Conservation (phyloP, 2,797 vertebrate genomes). For the Pseudopleuronectes americanus region DNA sequence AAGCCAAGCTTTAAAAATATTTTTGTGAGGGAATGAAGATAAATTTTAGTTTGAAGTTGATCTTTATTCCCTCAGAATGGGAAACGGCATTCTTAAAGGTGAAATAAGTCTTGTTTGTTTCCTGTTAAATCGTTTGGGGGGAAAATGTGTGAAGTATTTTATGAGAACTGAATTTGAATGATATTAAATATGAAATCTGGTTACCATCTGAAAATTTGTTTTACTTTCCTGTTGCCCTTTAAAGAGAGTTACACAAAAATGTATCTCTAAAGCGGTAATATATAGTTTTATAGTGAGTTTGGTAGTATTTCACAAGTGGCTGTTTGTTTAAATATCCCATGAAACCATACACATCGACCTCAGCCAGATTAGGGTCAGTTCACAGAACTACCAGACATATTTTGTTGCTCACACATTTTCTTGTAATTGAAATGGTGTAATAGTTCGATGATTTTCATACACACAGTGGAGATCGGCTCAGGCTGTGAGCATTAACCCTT, state of each 20-base stretch:
- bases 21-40: slow-evolving; percentile 69
- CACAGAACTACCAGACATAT: background rate
- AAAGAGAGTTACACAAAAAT: too few species aligned
- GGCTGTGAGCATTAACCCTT: background rate
- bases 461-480: background rate
- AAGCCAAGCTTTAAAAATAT: slow-evolving; percentile 74
- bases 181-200: slow-evolving; percentile 76
- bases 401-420: background rate
- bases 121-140: slow-evolving; percentile 57
- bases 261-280: too few species aligned
- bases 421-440: slow-evolving; percentile 1
- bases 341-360: too few species aligned
- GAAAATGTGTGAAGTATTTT: slow-evolving; percentile 76
- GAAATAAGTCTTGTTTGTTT: slow-evolving; percentile 60
- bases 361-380: background rate
- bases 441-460: slow-evolving; percentile 13
- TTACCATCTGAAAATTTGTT: slow-evolving; percentile 57
- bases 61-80: slow-evolving; percentile 66
- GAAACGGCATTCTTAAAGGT: slow-evolving; percentile 56
- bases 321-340: too few species aligned
- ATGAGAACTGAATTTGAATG: slow-evolving; percentile 67
- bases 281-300: too few species aligned
- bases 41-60: slow-evolving; percentile 53
- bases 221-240: slow-evolving; percentile 18
- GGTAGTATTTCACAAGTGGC: too few species aligned